Percentiles rank a stretch among this genome's conserved stretches.
Conservation (phyloP, 2,797 vertebrate species). For the Fistularia tabacaria region DNA sequence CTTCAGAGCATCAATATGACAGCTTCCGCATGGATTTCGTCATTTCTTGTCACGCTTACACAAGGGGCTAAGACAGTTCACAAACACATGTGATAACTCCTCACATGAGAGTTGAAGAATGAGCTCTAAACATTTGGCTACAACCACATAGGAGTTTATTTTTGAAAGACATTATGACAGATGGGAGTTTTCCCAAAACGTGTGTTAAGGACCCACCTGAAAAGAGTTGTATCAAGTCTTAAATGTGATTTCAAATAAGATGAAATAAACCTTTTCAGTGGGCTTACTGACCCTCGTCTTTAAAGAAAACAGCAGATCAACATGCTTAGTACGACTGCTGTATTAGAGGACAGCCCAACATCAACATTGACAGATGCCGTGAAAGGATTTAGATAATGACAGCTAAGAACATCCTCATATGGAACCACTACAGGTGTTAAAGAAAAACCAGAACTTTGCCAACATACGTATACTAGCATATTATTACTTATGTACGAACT, state of each 20-base stretch:
- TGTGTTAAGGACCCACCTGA: too few relatives aligned
- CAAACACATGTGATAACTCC: too few relatives aligned
- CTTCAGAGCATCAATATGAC: slow-evolving; percentile 2
- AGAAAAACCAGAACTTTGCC: not conserved
- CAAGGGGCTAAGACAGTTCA: slow-evolving; percentile 1
- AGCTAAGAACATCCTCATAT: slow-evolving; percentile 28
- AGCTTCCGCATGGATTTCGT: slow-evolving; percentile 1
- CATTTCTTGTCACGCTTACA: slow-evolving; percentile 6
- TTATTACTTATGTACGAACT: too few relatives aligned
- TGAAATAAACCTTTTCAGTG: not conserved
- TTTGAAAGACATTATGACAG: too few relatives aligned
- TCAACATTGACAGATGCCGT: slow-evolving; percentile 17
- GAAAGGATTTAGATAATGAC: slow-evolving; percentile 39
- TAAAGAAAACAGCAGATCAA: slow-evolving; percentile 35
- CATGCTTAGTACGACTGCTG: slow-evolving; percentile 26
- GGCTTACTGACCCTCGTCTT: not conserved
- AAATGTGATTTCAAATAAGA: not conserved
- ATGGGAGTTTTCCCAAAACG: too few relatives aligned
- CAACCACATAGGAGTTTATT: too few relatives aligned
- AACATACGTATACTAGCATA: not conserved
- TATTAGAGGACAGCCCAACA: slow-evolving; percentile 7
- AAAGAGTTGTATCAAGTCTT: not conserved
- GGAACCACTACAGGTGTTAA: slow-evolving; percentile 1
- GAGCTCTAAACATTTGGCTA: too few relatives aligned
- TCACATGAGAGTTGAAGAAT: too few relatives aligned